phyloP scores from a whole-genome alignment of 2,797 vertebrate genomes.

The Phataginus tetradactyla region DNA sequence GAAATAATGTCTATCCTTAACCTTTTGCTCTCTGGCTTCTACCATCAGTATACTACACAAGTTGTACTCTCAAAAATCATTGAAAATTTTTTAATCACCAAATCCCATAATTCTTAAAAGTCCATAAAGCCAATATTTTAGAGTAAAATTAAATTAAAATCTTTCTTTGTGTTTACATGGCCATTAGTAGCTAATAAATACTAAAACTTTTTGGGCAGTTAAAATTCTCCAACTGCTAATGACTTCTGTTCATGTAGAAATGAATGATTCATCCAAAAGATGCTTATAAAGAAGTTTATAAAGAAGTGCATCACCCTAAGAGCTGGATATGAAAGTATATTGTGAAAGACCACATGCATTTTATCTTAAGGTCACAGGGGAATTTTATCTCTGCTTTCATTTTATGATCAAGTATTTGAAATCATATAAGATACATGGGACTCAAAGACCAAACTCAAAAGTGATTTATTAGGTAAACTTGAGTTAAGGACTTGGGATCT shows the following conservation, averaged over 20 bases:
- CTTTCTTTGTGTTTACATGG: neutral
- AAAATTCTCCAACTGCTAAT: neutral
- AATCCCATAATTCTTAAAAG: neutral
- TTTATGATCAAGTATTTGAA: neutral
- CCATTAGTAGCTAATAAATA: neutral
- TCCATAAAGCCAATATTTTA: neutral
- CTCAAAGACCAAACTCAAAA: neutral
- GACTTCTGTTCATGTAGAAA: neutral
- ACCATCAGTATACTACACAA: slow-evolving; percentile 9
- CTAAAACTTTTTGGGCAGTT: neutral
- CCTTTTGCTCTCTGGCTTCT: slow-evolving; percentile 23
- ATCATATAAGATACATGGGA: neutral
- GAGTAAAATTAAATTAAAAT: neutral
- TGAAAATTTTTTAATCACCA: slow-evolving; percentile 22
- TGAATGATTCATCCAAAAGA: neutral
- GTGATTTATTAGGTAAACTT: neutral
- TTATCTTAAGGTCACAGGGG: neutral
- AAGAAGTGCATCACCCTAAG: neutral
- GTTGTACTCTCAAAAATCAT: neutral
- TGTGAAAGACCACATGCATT: neutral
- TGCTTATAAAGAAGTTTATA: neutral
- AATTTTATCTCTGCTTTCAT: neutral
- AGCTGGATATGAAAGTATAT: neutral
- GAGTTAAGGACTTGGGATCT: neutral
- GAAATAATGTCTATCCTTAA: slow-evolving; percentile 46